phyloP scores from a whole-genome alignment of 2,113 vertebrate genomes.

The Verasper variegatus region DNA sequence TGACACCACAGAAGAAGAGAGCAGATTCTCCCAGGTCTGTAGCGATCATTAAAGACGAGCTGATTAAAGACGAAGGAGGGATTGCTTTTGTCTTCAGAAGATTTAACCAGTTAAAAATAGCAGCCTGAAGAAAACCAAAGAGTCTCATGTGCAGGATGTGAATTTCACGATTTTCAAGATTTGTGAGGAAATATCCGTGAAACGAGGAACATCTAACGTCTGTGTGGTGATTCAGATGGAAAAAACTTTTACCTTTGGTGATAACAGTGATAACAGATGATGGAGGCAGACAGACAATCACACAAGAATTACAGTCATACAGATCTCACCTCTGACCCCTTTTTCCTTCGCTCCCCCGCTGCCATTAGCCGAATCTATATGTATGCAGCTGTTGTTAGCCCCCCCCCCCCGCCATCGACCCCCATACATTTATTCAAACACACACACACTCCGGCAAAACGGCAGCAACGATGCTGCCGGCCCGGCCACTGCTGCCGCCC shows the following conservation, averaged over 20 bases:
- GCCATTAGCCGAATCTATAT: constrained; percentile 49
- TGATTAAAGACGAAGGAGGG: constrained; percentile 4
- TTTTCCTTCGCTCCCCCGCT: neutral
- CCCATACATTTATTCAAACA: constrained; percentile 1
- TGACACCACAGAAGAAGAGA: neutral
- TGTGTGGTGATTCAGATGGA: too few species aligned
- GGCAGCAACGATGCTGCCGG: constrained; percentile 8
- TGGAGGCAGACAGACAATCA: neutral
- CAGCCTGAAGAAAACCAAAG: neutral
- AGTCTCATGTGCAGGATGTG: neutral
- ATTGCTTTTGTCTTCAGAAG: constrained; percentile 30
- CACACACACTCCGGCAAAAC: neutral
- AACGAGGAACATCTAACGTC: too few species aligned
- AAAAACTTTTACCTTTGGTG: neutral
- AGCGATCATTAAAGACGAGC: neutral
- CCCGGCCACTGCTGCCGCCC: constrained; percentile 28
- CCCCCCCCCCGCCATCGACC: neutral
- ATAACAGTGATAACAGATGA: neutral
- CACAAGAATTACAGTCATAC: neutral
- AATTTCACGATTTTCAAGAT: neutral
- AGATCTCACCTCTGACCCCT: constrained; percentile 15
- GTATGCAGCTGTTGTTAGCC: constrained; percentile 63
- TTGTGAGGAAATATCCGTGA: too few species aligned
- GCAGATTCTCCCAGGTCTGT: neutral
- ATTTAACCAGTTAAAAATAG: constrained; percentile 24